Percentiles rank a stretch among this genome's conserved stretches.
Evolutionary conservation across 2,888 invertebrate genomes (phyloP).

Genomic region (Melieria picta): DNA sequence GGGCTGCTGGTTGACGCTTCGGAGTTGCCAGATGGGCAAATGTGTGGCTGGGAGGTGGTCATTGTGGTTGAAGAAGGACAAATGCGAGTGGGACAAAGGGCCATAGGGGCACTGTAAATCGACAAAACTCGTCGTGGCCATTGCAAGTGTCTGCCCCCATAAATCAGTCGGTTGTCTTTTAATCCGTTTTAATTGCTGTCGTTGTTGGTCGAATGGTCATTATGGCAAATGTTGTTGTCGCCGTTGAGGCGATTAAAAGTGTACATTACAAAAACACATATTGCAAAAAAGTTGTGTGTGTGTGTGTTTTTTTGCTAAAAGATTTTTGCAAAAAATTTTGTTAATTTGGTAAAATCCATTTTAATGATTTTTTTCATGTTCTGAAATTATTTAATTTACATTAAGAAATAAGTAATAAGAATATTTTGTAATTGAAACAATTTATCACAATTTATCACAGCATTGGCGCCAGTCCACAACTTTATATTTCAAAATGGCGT

Average conservation of each 20-base stretch:
- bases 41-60: neutral
- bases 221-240: constrained; percentile 20
- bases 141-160: constrained; percentile 60
- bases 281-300: too few species aligned
- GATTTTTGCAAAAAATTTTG: too few species aligned
- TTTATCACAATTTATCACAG: too few species aligned
- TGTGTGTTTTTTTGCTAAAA: too few species aligned
- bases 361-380: too few species aligned
- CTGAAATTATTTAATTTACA: too few species aligned
- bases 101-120: too few species aligned
- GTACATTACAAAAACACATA: constrained; percentile 3
- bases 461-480: too few species aligned
- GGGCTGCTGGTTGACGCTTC: neutral
- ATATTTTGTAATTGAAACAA: too few species aligned
- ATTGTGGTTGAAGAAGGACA: neutral
- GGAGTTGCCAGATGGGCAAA: neutral
- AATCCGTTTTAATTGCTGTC: constrained; percentile 50
- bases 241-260: constrained; percentile 21
- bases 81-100: neutral
- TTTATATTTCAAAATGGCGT: too few species aligned
- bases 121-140: constrained; percentile 48
- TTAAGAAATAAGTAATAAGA: too few species aligned
- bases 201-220: constrained; percentile 8
- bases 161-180: constrained; percentile 54
- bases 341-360: too few species aligned